Conservation (phyloP, 30 jellyfish, hydroid and myxozoan species). For the Pseudorhiza aurosa region DNA sequence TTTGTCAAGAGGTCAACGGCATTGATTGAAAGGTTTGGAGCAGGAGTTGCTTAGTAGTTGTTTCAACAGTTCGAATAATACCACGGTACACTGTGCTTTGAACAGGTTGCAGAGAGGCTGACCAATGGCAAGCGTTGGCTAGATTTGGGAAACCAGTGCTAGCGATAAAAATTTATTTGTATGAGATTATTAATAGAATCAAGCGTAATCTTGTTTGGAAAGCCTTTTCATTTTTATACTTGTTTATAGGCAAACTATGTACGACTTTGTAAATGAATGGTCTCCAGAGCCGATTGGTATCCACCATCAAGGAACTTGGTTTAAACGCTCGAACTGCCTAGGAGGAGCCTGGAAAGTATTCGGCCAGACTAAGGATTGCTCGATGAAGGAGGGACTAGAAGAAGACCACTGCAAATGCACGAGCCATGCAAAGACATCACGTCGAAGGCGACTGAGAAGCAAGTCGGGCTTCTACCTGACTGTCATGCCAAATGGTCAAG, state of each 20-base stretch:
- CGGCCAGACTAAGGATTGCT: slow-evolving; percentile 36
- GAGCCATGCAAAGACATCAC: slow-evolving; percentile 92
- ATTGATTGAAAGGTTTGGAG: neutral
- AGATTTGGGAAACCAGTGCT: slow-evolving; percentile 4
- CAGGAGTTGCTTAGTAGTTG: neutral
- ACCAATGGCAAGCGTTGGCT: neutral
- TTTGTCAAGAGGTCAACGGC: slow-evolving; percentile 9
- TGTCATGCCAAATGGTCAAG: slow-evolving; percentile 98
- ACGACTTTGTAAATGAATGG: slow-evolving; percentile 83
- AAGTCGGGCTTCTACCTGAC: slow-evolving; percentile 96
- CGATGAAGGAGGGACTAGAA: slow-evolving; percentile 25
- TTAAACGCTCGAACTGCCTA: slow-evolving; percentile 18
- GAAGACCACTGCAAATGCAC: slow-evolving; percentile 77
- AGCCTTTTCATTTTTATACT: slow-evolving; percentile 23
- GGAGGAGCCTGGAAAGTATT: slow-evolving; percentile 23
- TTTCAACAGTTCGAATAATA: neutral
- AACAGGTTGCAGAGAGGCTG: neutral
- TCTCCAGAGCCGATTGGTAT: slow-evolving; percentile 41
- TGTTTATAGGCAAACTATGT: slow-evolving; percentile 72
- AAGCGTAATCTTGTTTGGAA: slow-evolving; percentile 43
- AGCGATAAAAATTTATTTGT: slow-evolving; percentile 17
- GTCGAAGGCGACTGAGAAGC: slow-evolving; percentile 93
- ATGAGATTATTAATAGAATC: slow-evolving; percentile 44
- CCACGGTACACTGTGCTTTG: neutral
- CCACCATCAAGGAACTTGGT: slow-evolving; percentile 28